A percentile compares a stretch with the other conserved stretches of the same genome.
These are phyloP conservation scores for Rhinopomastus cyanomelas DNA, from an alignment of 2,113 vertebrate species.

Conservation along the genomic window DNA sequence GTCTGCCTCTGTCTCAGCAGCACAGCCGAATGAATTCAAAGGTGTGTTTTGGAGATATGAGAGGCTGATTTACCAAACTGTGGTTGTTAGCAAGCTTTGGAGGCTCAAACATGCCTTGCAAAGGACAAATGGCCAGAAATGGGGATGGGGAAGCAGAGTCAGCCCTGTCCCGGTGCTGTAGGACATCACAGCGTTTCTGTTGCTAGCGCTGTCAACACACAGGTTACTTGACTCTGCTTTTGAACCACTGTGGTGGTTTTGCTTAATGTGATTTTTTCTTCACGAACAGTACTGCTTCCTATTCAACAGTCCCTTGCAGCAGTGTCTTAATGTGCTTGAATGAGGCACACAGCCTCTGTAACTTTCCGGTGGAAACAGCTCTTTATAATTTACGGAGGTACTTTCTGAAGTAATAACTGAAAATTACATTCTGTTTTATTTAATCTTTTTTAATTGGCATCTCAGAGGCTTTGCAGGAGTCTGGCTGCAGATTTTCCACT, in stretches of 20 bases:
- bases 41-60: background rate
- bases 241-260: background rate
- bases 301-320: background rate
- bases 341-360: background rate
- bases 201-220: background rate
- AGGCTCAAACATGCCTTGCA: background rate
- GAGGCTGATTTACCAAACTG: background rate
- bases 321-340: background rate
- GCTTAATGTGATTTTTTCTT: background rate
- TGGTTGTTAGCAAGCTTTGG: background rate
- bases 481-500: background rate
- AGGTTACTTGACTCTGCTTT: background rate
- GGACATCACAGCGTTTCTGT: background rate
- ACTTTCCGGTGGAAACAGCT: background rate
- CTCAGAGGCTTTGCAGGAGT: background rate
- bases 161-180: background rate
- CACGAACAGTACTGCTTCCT: background rate
- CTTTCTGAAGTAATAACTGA: constrained; percentile 18
- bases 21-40: background rate
- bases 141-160: background rate
- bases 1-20: background rate
- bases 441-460: constrained; percentile 45
- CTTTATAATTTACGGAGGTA: constrained; percentile 7
- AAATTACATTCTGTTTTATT: constrained; percentile 33
- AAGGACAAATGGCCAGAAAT: background rate